These are phyloP conservation scores for Zaprionus tsacasi DNA, from an alignment of 1,140 invertebrate species.

Conservation along the genomic window DNA sequence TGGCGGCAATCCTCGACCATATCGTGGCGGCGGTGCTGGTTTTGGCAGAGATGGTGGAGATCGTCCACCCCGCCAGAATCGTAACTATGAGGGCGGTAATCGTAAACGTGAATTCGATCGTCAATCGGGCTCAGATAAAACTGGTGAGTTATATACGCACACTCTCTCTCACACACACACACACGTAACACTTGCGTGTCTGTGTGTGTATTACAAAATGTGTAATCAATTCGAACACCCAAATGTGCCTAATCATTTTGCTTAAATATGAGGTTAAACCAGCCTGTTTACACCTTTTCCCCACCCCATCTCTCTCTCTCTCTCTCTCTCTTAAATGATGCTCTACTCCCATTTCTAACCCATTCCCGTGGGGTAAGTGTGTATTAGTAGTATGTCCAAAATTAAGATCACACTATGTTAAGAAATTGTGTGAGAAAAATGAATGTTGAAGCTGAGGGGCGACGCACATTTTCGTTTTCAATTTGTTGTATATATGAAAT, in stretches of 20 bases:
- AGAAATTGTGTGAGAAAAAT: not conserved
- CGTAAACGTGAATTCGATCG: conserved; percentile 96
- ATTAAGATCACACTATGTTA: conserved; percentile 43
- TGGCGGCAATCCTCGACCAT: conserved; percentile 84
- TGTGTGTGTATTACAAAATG: not conserved
- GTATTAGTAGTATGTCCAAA: conserved; percentile 47
- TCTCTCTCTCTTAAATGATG: not conserved
- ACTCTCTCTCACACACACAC: not conserved
- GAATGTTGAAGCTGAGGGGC: not conserved
- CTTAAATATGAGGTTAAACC: not conserved
- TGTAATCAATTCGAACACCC: not conserved
- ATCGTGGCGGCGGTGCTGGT: conserved; percentile 47
- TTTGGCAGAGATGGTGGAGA: conserved; percentile 62
- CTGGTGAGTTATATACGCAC: conserved; percentile 86
- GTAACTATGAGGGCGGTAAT: conserved; percentile 88
- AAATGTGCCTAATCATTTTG: not conserved
- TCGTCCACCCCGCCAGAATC: conserved; percentile 82
- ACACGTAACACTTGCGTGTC: not conserved
- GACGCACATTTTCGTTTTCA: conserved; percentile 34
- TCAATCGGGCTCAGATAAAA: conserved; percentile 97
- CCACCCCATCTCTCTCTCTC: not conserved
- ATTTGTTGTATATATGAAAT: conserved; percentile 50
- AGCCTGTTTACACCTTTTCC: not conserved
- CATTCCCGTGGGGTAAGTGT: not conserved
- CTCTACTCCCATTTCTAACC: not conserved